Evolutionary conservation across 2,797 vertebrate genomes (phyloP), one percentile per base, ranked within the genome.

Genomic region (Danionella dracula): DNA sequence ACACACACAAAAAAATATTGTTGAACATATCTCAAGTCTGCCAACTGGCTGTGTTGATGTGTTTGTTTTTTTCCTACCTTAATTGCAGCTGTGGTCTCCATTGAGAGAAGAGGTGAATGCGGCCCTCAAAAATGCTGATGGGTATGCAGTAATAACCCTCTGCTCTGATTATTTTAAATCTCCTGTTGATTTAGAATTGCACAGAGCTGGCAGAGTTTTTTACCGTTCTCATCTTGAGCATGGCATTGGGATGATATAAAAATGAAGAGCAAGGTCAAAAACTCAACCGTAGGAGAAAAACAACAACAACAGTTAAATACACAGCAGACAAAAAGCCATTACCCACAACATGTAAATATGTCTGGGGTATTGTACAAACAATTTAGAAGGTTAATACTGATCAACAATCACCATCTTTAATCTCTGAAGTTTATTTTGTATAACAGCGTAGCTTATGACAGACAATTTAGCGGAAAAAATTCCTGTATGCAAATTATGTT

Each of bases 91-190:
- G 27, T 21, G 8, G 29, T 54, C 19, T 42, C 37, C 51, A 50
- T 42, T 50, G 49, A 71, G 59, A 58, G 54, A 56, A 35, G 38
- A 53, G 49, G 55, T 48, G 41, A 50, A 73, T 65, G 69, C 61
- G 27, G 27, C 27, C 45, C 55, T 49, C 29, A 19, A 68, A 65
- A 77, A 61, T 54, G 27, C 71, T 70, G 70, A 79, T 76, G 70
- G 67, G 57, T 71, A 46, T 4, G 4, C 5, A 17, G 56, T 68
- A 68, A 76, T 75, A 68, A 71, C 50, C 71, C 68, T 57, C 64
- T 27, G 66, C 42, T 48, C 50, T 73, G 72, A 79, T 79, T 73
- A 69, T 77, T 70, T 57, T 53, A 64, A 71, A 75, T 79, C 77
- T 79, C 67, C 57, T 60, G 72, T 73, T 77, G 77, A 77, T 75